Conservation (phyloP, 2,888 invertebrate genomes). For the Agrotis clavis region DNA sequence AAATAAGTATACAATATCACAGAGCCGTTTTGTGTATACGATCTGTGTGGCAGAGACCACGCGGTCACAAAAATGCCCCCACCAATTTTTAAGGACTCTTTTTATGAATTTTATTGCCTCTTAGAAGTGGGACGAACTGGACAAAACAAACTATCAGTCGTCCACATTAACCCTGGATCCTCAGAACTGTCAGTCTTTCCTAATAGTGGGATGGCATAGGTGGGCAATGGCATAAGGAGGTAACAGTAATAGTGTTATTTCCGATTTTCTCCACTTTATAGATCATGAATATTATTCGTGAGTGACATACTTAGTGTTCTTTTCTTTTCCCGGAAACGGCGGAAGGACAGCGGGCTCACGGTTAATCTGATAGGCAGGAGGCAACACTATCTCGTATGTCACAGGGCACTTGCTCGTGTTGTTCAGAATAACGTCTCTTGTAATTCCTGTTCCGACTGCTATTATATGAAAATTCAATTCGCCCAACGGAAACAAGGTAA, state of each 20-base stretch:
- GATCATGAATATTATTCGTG: background rate
- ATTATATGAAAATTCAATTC: constrained; percentile 92
- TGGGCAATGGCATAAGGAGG: no score
- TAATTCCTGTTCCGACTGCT: constrained; percentile 87
- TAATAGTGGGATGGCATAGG: no score
- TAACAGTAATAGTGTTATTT: background rate
- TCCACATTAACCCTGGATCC: no score
- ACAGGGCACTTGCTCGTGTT: constrained; percentile 92
- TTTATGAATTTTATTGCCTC: no score
- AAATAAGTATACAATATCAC: no score
- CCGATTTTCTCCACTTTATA: background rate
- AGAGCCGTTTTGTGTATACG: no score
- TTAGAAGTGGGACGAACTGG: no score
- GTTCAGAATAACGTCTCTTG: constrained; percentile 90
- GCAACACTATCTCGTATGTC: constrained; percentile 85
- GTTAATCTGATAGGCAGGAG: constrained; percentile 71
- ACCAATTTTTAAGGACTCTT: no score
- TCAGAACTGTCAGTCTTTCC: no score
- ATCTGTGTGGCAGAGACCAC: no score
- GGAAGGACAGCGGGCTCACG: constrained; percentile 65
- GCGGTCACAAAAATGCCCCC: no score
- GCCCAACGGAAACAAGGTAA: constrained; percentile 90
- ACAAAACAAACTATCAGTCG: no score
- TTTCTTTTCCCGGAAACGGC: constrained; percentile 66
- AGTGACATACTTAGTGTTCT: constrained; percentile 78